Base-by-base conservation (phyloP, 2,113 vertebrate species). In the Vireo altiloquus region DNA sequence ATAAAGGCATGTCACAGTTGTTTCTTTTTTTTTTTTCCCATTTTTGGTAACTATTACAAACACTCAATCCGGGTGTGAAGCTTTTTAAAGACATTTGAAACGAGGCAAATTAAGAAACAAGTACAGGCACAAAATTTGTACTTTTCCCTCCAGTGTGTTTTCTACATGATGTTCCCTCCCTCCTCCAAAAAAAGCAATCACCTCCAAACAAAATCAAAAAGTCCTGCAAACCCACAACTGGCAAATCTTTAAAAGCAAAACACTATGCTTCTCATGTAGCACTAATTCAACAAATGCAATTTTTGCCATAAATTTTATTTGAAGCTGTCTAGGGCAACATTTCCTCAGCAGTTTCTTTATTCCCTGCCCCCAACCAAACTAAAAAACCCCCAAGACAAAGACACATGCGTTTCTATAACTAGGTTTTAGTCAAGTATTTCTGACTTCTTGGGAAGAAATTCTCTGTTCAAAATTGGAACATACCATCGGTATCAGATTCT, bases 1-100 rank as follows among this genome's bases (percentile, higher is more conserved):
- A 99, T 99, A 99, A 99, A 99, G 99, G 98, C 99, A 99, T 99
- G 99, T 98, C 99, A 99, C 98, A 99, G 98, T 98, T 98, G 50
- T 91, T 91, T 88, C 18, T 56, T 89, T 44, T 44, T 44, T 44
- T 44, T 44, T 56, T 89, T 82, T 39, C n/a, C 39, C 6, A 79
- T 95, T 96, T 97, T 97, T 97, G 96, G 95, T 97, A 97, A 96
- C 87, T 90, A 89, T 97, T 97, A 96, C 90, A 96, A 96, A 97
- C 95, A 97, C 96, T 96, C 96, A 96, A 95, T 98, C 97, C 97
- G 97, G 97, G 93, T 95, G 96, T 97, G 94, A 92, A 97, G 96
- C 97, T 97, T 94, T 95, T 97, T 90, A 92, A 94, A 97, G 94
- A 97, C 97, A 97, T 96, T 96, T 97, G 92, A 97, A 97, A 97